Percentiles rank a stretch among this genome's conserved stretches.
Evolutionary conservation across 2,888 invertebrate species (phyloP).

Genomic region (Tachystola acroxantha): DNA sequence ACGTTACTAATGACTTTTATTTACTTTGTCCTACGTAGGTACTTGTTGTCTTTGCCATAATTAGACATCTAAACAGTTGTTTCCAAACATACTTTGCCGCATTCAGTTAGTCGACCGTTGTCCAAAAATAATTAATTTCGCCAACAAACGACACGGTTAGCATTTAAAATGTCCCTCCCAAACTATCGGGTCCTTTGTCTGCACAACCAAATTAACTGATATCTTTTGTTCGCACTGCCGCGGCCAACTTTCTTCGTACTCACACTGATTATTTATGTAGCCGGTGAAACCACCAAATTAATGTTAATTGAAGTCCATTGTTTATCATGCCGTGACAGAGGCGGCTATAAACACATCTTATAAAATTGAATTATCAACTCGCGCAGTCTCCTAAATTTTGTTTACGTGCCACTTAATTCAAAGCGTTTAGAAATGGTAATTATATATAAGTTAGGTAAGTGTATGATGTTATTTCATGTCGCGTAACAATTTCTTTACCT

Average conservation of each 20-base stretch:
- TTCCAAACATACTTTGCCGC: conserved; percentile 1
- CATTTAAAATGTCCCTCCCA: conserved; percentile 17
- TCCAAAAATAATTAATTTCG: conserved; percentile 9
- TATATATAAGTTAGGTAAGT: too few relatives aligned
- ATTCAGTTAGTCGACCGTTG: conserved; percentile 2
- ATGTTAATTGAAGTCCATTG: conserved; percentile 17
- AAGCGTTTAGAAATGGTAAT: not conserved
- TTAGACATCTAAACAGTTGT: too few relatives aligned
- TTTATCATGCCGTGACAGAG: conserved; percentile 9
- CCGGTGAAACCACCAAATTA: conserved; percentile 14
- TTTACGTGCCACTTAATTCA: not conserved
- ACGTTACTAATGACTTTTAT: too few relatives aligned
- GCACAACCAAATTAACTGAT: conserved; percentile 31
- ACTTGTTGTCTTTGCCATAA: too few relatives aligned
- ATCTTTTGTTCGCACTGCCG: conserved; percentile 25
- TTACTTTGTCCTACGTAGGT: too few relatives aligned
- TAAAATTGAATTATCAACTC: conserved; percentile 7
- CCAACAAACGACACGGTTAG: conserved; percentile 5
- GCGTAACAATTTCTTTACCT: too few relatives aligned
- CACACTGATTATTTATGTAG: conserved; percentile 17
- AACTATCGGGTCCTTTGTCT: conserved; percentile 27
- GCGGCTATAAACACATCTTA: conserved; percentile 7
- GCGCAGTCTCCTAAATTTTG: not conserved
- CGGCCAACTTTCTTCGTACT: conserved; percentile 19
- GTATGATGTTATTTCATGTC: too few relatives aligned